Evolutionary conservation across 2,113 vertebrate genomes (phyloP).

Genomic region (Mirza zaza): DNA sequence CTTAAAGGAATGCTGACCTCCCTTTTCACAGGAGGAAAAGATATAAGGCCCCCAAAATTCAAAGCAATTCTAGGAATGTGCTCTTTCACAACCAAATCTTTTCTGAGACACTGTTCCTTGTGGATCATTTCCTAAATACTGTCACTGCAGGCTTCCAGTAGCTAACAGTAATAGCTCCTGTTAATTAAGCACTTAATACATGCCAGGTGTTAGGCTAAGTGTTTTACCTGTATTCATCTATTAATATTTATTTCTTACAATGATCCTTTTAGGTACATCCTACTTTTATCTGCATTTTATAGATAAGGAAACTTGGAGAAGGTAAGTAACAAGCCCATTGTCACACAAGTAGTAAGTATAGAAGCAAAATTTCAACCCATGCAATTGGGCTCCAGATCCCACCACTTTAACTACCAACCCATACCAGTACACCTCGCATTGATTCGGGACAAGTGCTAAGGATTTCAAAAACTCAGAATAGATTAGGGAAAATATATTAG

Average conservation of each 20-base stretch:
- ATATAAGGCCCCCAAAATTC: neutral
- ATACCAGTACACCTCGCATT: neutral
- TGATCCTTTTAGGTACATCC: neutral
- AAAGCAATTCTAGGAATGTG: neutral
- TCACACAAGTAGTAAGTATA: neutral
- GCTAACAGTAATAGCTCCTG: neutral
- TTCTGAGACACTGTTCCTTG: neutral
- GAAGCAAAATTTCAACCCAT: neutral
- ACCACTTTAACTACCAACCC: neutral
- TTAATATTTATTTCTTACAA: neutral
- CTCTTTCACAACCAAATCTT: neutral
- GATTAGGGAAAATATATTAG: neutral
- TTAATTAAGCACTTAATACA: neutral
- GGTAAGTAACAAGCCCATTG: neutral
- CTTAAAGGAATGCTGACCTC: neutral
- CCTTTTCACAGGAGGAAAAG: neutral
- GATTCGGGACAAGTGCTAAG: neutral
- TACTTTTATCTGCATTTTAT: slow-evolving; percentile 19
- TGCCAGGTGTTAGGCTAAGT: neutral
- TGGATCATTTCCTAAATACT: neutral
- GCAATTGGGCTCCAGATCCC: neutral
- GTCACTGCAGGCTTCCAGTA: neutral
- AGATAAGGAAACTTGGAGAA: neutral
- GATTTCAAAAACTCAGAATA: neutral
- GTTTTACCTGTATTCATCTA: neutral